Percentiles rank a stretch among this genome's conserved stretches.
Evolutionary conservation across 2,888 invertebrate genomes (phyloP).

Genomic region (Hanleya hanleyi): DNA sequence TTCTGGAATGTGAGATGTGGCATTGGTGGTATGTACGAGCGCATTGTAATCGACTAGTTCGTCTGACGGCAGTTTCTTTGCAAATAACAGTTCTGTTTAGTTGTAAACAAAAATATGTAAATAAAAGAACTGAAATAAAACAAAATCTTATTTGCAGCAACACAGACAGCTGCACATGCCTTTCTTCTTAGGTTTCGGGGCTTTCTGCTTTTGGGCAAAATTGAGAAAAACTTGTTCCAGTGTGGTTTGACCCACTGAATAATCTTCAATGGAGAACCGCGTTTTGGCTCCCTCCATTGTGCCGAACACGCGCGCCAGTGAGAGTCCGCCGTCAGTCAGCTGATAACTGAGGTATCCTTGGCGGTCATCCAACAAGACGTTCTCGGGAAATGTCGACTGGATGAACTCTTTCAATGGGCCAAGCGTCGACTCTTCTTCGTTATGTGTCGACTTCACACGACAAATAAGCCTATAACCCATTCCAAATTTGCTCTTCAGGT

Average conservation of each 20-base stretch:
- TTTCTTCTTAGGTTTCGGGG: slow-evolving; percentile 23
- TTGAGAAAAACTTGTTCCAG: slow-evolving; percentile 76
- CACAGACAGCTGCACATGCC: neutral
- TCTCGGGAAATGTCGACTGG: slow-evolving; percentile 26
- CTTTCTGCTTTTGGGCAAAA: slow-evolving; percentile 52
- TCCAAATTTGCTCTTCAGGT: slow-evolving; percentile 82
- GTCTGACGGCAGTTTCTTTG: too few species aligned
- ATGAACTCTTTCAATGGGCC: slow-evolving; percentile 29
- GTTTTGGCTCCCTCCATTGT: slow-evolving; percentile 66
- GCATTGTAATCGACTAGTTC: too few species aligned
- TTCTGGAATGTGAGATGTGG: too few species aligned
- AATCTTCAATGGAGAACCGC: slow-evolving; percentile 67
- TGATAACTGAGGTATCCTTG: slow-evolving; percentile 57
- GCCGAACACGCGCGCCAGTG: slow-evolving; percentile 64
- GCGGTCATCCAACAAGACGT: slow-evolving; percentile 33
- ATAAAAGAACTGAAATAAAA: neutral
- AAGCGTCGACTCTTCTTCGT: slow-evolving; percentile 17
- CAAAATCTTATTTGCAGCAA: neutral
- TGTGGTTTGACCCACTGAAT: slow-evolving; percentile 73
- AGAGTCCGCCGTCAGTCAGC: slow-evolving; percentile 46
- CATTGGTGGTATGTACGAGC: too few species aligned
- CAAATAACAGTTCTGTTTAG: neutral
- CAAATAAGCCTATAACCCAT: slow-evolving; percentile 80
- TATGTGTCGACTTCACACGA: slow-evolving; percentile 61
- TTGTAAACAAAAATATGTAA: too few species aligned